These are phyloP conservation scores for Gnatocerus cornutus DNA, from an alignment of 2,888 invertebrate species.

Conservation along the genomic window DNA sequence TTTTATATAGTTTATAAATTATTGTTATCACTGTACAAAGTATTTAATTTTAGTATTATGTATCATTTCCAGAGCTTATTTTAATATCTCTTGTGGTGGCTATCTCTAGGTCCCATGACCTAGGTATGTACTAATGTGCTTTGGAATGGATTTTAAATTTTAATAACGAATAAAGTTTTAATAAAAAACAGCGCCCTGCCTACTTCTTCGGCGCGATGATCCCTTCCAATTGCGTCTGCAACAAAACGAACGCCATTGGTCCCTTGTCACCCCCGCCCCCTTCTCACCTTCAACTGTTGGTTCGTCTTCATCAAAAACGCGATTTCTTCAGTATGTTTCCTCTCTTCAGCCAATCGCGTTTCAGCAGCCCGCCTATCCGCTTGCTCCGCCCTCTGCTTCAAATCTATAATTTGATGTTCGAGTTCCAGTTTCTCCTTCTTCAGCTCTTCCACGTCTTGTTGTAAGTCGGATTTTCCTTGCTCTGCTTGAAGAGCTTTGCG, in stretches of 20 bases:
- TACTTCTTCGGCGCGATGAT: slow-evolving; percentile 96
- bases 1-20: slow-evolving; percentile 62
- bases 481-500: slow-evolving; percentile 97
- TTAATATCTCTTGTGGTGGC: slow-evolving; percentile 55
- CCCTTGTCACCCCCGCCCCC: not conserved
- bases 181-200: slow-evolving; percentile 51
- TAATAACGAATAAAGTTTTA: slow-evolving; percentile 57
- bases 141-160: slow-evolving; percentile 58
- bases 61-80: slow-evolving; percentile 58
- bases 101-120: slow-evolving; percentile 38
- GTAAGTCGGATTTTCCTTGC: slow-evolving; percentile 89
- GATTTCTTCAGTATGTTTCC: slow-evolving; percentile 93
- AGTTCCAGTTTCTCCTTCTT: slow-evolving; percentile 79
- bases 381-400: slow-evolving; percentile 85
- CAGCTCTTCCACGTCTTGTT: slow-evolving; percentile 82
- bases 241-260: slow-evolving; percentile 55
- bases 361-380: slow-evolving; percentile 88
- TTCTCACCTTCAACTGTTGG: slow-evolving; percentile 87
- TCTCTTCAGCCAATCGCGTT: slow-evolving; percentile 90
- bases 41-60: slow-evolving; percentile 64
- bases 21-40: slow-evolving; percentile 68
- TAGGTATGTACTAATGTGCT: slow-evolving; percentile 55
- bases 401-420: slow-evolving; percentile 76
- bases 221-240: slow-evolving; percentile 92
- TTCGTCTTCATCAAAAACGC: slow-evolving; percentile 95